phyloP scores from a whole-genome alignment of 1,140 invertebrate genomes.

The Leptinotarsa undecemlineata region DNA sequence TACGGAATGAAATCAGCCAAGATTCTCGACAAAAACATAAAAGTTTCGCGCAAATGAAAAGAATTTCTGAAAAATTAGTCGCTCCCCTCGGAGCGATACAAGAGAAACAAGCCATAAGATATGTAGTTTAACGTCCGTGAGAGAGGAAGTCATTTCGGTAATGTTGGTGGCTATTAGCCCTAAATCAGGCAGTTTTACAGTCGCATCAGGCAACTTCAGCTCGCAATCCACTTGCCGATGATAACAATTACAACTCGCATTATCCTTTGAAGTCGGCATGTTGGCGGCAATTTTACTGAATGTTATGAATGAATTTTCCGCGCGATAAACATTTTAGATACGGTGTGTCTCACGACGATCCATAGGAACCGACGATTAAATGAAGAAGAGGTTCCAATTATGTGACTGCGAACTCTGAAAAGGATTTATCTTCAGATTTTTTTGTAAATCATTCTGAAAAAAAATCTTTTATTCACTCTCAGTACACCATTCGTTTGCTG shows the following conservation, averaged over 20 bases:
- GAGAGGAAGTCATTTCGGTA: constrained; percentile 28
- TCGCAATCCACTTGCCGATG: constrained; percentile 22
- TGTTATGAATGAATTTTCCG: constrained; percentile 1
- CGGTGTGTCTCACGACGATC: no score
- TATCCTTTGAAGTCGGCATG: constrained; percentile 8
- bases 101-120: constrained; percentile 24
- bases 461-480: no score
- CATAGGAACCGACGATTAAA: no score
- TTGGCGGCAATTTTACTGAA: background rate
- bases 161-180: constrained; percentile 31
- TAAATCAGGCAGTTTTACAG: constrained; percentile 35
- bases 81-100: constrained; percentile 23
- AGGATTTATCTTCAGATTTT: no score
- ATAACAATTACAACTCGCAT: constrained; percentile 30
- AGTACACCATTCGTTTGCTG: no score
- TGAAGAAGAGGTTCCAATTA: no score
- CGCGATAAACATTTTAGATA: background rate
- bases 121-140: constrained; percentile 24
- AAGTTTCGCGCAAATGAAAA: constrained; percentile 5
- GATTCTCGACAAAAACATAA: background rate
- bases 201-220: constrained; percentile 14
- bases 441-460: no score
- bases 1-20: no score
- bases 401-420: no score
- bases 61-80: constrained; percentile 14